Base-by-base conservation (phyloP, 2,888 invertebrate species). In the Tetheella fluctuosa region DNA sequence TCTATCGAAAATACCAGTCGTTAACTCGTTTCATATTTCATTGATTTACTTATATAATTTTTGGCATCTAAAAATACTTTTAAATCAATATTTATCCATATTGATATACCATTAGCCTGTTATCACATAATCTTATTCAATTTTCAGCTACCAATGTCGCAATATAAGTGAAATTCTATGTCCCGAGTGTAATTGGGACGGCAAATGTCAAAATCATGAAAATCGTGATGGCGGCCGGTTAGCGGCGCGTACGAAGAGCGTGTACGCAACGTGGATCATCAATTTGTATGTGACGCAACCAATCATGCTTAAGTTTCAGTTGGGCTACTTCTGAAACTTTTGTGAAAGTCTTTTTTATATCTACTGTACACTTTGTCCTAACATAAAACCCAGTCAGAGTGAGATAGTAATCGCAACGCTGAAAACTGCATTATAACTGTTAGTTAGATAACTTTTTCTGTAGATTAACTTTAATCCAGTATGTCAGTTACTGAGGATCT, bases 171-270 rank as follows among this genome's bases (percentile, higher is more conserved):
- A 55, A 55, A 55, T 25, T 34, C 34, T 55, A 34, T 20, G 55
- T 20, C 30, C 13, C 10, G 10, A 17, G 34, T 37, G 23, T 34
- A 34, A 12, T 25, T 34, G 23, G n/a, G 8, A 54, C n/a, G 30
- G 54, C 59, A 77, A 81, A 79, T 77, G 65, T 57, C 63, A 61
- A 68, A 71, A 69, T 70, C 80, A 74, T 79, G 79, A 74, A 80
- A 73, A 71, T 67, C 81, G 81, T 81, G 81, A 74, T 62, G 55
- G 23, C 13, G 1, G 34, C 48, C 65, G 64, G 72, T 80, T 79
- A 76, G 76, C 74, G 64, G 55, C 17, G 37, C 52, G 59, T 61
- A 60, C 57, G 57, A 68, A 62, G 62, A 63, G 64, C 57, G 62
- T 52, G 59, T n/a, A 54, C 57, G 48, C 3, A 42, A 72, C 81